Evolutionary conservation across 2,113 vertebrate genomes (phyloP), one percentile per base, ranked within the genome.

Genomic region (Azemiops feae): DNA sequence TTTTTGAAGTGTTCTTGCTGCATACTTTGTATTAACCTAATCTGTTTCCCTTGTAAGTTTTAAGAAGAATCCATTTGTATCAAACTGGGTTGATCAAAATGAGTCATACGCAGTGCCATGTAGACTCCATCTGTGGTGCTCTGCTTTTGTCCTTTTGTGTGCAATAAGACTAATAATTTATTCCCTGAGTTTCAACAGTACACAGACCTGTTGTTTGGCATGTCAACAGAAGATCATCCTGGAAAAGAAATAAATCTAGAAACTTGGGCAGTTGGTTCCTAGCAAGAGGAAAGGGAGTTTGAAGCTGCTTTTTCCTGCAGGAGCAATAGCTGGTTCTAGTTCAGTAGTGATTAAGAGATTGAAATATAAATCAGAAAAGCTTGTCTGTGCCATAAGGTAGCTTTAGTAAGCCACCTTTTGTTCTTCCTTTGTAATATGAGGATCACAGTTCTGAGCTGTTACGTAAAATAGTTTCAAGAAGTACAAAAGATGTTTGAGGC

Each of bases 101-200:
- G 94, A 88, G 30, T 93, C 91, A 27, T 88, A 52, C 55, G 47
- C 85, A 90, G 55, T 39, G 7, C n/a, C 88, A 53, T 93, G 43
- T 58, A 55, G 52, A 34, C 47, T 88, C n/a, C 16, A 1, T 81
- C 58, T 18, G 58, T n/a, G 93, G 18, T 53, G 47, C 5, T 27
- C 47, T 94, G 58, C 18, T 50, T 92, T 91, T 92, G 74, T 86
- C 18, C 54, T 92, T 92, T 10, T 91, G 88, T 94, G 43, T 94
- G 74, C 20, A 53, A 11, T 91, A 90, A 30, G 57, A 69, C 87
- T 87, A 91, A 90, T 64, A 27, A 4, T 11, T 16, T 30, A 60
- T 60, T 88, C 16, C 39, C 54, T 93, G 12, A 91, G 14, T 92
- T 52, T 52, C 91, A 93, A 90, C 54, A 6, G 3, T 60, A 89